Percentiles rank a stretch among this genome's conserved stretches.
Conservation (phyloP, 2,888 invertebrate genomes). For the Mythimna albipuncta region DNA sequence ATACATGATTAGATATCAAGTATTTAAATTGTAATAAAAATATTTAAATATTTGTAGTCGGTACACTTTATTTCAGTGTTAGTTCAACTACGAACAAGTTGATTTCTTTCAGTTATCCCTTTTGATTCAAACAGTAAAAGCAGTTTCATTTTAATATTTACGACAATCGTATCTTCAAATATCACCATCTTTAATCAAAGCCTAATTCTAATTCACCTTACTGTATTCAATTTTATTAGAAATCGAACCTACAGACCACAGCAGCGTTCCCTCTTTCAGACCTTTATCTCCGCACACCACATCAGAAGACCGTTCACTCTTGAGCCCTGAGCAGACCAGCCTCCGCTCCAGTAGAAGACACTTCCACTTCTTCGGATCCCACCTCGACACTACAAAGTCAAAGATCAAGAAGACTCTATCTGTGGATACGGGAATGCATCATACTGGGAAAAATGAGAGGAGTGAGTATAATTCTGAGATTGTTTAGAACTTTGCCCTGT, state of each 20-base stretch:
- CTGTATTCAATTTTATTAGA: neutral
- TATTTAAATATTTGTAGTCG: too few relatives aligned
- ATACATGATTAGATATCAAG: too few relatives aligned
- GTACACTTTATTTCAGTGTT: too few relatives aligned
- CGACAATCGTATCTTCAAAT: too few relatives aligned
- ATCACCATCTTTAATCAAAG: too few relatives aligned
- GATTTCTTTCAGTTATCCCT: too few relatives aligned
- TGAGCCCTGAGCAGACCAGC: slow-evolving; percentile 86
- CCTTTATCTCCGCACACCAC: slow-evolving; percentile 87
- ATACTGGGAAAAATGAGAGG: slow-evolving; percentile 84
- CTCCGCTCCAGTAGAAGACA: slow-evolving; percentile 79
- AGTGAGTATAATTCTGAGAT: slow-evolving; percentile 71
- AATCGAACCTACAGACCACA: slow-evolving; percentile 37
- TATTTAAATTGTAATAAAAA: too few relatives aligned
- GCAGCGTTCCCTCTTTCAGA: slow-evolving; percentile 63
- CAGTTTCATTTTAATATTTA: too few relatives aligned
- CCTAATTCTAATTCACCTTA: too few relatives aligned
- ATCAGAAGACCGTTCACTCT: slow-evolving; percentile 86
- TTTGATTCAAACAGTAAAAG: too few relatives aligned
- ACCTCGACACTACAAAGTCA: slow-evolving; percentile 84
- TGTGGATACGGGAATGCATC: slow-evolving; percentile 89
- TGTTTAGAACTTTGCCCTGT: slow-evolving; percentile 13
- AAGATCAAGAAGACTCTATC: slow-evolving; percentile 89
- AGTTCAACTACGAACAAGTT: too few relatives aligned
- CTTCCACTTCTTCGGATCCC: slow-evolving; percentile 87